Evolutionary conservation across 2,797 vertebrate species (phyloP).

Genomic region (Spheniscus humboldti): DNA sequence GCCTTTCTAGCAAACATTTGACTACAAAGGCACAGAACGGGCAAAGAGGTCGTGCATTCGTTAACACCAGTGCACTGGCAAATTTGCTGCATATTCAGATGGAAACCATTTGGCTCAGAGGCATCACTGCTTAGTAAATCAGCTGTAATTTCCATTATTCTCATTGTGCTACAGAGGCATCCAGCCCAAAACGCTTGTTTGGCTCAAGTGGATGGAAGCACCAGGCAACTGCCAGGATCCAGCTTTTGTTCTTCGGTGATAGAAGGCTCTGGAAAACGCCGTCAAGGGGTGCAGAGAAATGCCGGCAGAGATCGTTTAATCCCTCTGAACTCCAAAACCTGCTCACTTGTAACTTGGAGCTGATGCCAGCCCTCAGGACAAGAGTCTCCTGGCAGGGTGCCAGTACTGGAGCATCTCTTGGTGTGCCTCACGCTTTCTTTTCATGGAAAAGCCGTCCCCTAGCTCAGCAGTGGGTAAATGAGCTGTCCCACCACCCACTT

Average conservation of each 20-base stretch:
- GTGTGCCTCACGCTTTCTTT: fast-evolving
- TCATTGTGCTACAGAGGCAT: conserved; percentile 11
- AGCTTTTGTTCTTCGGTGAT: conserved; percentile 34
- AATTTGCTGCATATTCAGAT: conserved; percentile 23
- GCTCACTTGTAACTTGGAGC: background rate
- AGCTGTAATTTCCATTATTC: conserved; percentile 40
- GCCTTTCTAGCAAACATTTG: background rate
- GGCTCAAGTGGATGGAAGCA: conserved; percentile 12
- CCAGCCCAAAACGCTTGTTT: conserved; percentile 29
- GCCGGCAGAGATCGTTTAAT: background rate
- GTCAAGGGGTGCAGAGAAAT: background rate
- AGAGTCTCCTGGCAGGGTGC: background rate
- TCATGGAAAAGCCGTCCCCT: background rate
- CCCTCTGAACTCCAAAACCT: background rate
- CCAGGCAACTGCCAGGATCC: conserved; percentile 30
- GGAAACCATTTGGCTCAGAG: conserved; percentile 46
- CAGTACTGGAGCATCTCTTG: background rate
- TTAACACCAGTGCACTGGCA: background rate
- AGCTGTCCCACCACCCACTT: background rate
- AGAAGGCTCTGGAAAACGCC: conserved; percentile 24
- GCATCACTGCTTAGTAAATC: conserved; percentile 30
- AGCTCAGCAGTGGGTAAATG: background rate
- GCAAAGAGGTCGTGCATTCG: background rate
- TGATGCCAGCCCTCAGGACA: background rate
- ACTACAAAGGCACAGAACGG: background rate